These are phyloP conservation scores for Hybognathus amarus DNA, from an alignment of 2,797 vertebrate genomes.

Conservation along the genomic window DNA sequence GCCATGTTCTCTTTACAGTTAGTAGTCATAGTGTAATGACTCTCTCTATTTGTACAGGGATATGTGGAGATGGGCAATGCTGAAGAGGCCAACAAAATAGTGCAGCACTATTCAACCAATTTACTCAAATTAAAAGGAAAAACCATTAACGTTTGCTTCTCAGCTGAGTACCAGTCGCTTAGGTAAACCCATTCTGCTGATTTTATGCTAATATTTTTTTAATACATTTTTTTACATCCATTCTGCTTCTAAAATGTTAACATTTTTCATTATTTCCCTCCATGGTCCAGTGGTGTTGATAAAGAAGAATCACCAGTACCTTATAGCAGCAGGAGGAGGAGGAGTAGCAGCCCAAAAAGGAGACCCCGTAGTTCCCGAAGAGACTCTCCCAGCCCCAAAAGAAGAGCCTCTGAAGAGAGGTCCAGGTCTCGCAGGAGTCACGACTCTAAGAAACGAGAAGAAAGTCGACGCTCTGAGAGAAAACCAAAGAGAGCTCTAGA, in stretches of 20 bases:
- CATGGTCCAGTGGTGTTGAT: slow-evolving; percentile 28
- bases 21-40: not conserved
- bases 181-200: slow-evolving; percentile 60
- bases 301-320: slow-evolving; percentile 5
- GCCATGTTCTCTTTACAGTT: not conserved
- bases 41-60: slow-evolving; percentile 58
- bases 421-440: not conserved
- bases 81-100: slow-evolving; percentile 73
- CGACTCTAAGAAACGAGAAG: slow-evolving; percentile 32
- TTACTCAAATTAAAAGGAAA: slow-evolving; percentile 69
- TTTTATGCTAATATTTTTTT: no score
- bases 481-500: slow-evolving; percentile 12
- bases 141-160: slow-evolving; percentile 69
- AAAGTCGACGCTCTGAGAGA: slow-evolving; percentile 7
- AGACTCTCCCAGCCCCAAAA: slow-evolving; percentile 49
- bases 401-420: slow-evolving; percentile 23
- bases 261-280: slow-evolving; percentile 7
- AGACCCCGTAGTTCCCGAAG: slow-evolving; percentile 15
- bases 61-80: slow-evolving; percentile 73
- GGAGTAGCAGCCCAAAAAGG: slow-evolving; percentile 33
- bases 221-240: no score
- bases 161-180: slow-evolving; percentile 72
- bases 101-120: slow-evolving; percentile 69
- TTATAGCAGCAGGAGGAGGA: slow-evolving; percentile 2
- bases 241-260: not conserved